Conservation (phyloP, 2,113 vertebrate species). For the Microcebus tavaratra region DNA sequence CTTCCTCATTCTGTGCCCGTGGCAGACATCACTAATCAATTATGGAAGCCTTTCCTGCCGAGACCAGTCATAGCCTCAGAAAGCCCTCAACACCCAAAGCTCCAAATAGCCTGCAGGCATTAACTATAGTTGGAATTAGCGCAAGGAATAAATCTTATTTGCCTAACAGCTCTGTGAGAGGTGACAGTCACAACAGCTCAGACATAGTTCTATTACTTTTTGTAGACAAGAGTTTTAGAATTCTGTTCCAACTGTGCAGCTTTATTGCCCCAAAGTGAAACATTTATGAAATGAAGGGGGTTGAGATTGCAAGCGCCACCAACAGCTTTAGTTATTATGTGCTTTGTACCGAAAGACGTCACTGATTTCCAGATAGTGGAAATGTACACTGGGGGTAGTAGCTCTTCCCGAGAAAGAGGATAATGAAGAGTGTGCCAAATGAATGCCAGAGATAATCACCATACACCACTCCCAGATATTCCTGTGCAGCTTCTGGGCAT, state of each 20-base stretch:
- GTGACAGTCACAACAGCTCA: background rate
- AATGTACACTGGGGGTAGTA: background rate
- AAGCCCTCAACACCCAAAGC: slow-evolving; percentile 31
- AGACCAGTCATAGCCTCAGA: slow-evolving; percentile 13
- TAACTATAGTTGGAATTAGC: slow-evolving; percentile 33
- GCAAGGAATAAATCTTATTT: slow-evolving; percentile 55
- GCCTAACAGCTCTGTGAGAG: slow-evolving; percentile 45
- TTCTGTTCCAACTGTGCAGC: background rate
- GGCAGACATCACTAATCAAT: slow-evolving; percentile 68
- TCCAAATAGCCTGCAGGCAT: slow-evolving; percentile 34
- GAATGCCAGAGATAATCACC: background rate
- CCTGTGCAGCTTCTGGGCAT: background rate
- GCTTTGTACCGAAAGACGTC: background rate
- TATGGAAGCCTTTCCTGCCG: slow-evolving; percentile 17
- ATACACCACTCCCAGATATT: background rate
- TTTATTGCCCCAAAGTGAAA: slow-evolving; percentile 38
- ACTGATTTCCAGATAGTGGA: background rate
- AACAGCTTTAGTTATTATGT: background rate
- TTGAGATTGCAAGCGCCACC: background rate
- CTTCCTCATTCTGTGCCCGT: background rate
- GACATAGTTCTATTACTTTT: slow-evolving; percentile 14
- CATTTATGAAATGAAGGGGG: slow-evolving; percentile 21
- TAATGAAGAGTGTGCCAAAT: background rate
- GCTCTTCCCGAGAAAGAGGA: background rate
- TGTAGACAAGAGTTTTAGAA: slow-evolving; percentile 25